phyloP scores from a whole-genome alignment of 2,888 invertebrate species.

The Cetonia aurata region DNA sequence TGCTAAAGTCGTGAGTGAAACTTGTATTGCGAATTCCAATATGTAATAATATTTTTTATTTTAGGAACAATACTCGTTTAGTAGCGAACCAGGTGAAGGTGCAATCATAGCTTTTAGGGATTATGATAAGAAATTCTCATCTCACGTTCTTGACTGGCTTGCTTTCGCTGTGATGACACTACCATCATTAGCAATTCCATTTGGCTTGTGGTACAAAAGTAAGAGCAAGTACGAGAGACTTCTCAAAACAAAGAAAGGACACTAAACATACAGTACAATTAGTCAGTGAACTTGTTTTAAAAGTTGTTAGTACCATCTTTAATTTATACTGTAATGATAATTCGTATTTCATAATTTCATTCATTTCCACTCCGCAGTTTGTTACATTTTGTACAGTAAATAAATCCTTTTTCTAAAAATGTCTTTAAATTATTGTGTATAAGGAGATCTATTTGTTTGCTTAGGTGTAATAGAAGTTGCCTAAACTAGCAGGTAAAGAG shows the following conservation, averaged over 20 bases:
- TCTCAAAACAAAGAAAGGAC: conserved; percentile 75
- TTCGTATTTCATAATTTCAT: conserved; percentile 8
- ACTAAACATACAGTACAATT: not conserved
- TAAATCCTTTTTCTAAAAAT: conserved; percentile 21
- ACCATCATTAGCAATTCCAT: conserved; percentile 94
- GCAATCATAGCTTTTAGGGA: conserved; percentile 92
- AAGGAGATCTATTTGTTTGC: not conserved
- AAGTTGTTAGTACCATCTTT: conserved; percentile 16
- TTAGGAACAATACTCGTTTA: conserved; percentile 79
- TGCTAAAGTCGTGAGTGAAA: conserved; percentile 73
- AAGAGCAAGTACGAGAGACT: conserved; percentile 94
- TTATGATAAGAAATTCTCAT: conserved; percentile 96
- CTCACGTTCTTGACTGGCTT: conserved; percentile 96
- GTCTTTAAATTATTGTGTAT: not conserved
- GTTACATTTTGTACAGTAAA: conserved; percentile 17
- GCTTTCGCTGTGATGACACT: conserved; percentile 97
- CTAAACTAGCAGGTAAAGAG: too few relatives aligned
- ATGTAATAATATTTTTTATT: conserved; percentile 51
- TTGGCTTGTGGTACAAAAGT: conserved; percentile 93
- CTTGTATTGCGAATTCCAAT: not conserved
- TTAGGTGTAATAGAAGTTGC: not conserved
- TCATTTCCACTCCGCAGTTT: conserved; percentile 1
- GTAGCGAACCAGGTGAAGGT: conserved; percentile 96
- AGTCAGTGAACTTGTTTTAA: conserved; percentile 3
- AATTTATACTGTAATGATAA: conserved; percentile 24